Base-by-base conservation (phyloP, 2,113 vertebrate species). In the Eudyptes chrysolophus region DNA sequence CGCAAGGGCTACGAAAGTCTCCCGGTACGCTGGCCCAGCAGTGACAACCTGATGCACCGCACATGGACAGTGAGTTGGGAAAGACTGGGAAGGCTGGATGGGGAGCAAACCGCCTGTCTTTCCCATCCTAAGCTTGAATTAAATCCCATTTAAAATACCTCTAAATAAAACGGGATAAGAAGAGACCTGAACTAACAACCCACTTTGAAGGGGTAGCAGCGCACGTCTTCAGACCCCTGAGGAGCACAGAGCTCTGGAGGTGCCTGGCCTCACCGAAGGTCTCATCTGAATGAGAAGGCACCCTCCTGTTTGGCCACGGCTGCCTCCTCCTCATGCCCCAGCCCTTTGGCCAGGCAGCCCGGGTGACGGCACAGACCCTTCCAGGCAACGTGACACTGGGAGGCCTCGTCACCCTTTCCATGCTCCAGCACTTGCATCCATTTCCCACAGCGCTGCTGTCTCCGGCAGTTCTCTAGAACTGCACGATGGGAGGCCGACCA, bases 251-350 rank as follows among this genome's bases (percentile, higher is more conserved):
- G 51, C 65, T 46, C 34, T 11, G 25, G 38, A 74, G 34, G 11
- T 79, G 30, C 27, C 19, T 2, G 11, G 57, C 29, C n/a, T 60
- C 49, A 16, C n/a, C 0, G 0, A 40, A 38, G n/a, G 13, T 27
- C 7, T 60, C 15, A 20, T 34, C 3, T 17, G 26, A 77, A 17
- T 0, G 1, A 60, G 30, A 27, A 7, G 30, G 16, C 25, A 60
- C 19, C 2, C 21, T 68, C 65, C 69, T 1, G 0, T 68, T 13
- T 13, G 38, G 65, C 29, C 1, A 1, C 0, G 0, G 57, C 44
- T 14, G 20, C 40, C 26, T 29, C 55, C 49, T 64, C 32, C 54
- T 84, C 22, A 1, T 1, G 20, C 29, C 44, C 74, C 32, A 42
- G 74, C 38, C 54, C 69, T 69, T 19, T 9, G 40, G 32, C 57